Percentiles rank a stretch among this genome's conserved stretches.
Evolutionary conservation across 2,797 vertebrate genomes (phyloP).

Genomic region (Chelmon rostratus): DNA sequence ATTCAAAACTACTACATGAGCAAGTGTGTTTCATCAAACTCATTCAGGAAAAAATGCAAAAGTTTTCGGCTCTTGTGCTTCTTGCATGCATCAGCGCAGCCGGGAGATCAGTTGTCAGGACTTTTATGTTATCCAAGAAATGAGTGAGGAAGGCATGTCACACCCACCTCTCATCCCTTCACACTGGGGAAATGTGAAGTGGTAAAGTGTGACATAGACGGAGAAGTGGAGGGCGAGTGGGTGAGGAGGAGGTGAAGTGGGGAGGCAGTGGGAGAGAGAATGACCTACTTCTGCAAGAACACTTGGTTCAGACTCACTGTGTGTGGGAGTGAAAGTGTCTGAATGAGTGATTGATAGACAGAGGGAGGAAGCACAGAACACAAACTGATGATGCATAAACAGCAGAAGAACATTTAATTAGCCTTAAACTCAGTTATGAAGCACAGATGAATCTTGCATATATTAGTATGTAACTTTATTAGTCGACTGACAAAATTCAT

Average conservation of each 20-base stretch:
- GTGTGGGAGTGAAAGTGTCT: constrained; percentile 66
- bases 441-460: background rate
- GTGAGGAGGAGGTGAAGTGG: constrained; percentile 21
- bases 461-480: background rate
- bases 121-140: background rate
- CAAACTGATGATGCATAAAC: constrained; percentile 42
- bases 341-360: constrained; percentile 62
- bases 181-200: constrained; percentile 28
- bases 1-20: background rate
- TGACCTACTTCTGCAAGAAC: constrained; percentile 81
- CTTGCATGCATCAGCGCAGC: background rate
- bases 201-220: constrained; percentile 9
- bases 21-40: background rate
- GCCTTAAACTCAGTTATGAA: background rate
- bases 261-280: constrained; percentile 34
- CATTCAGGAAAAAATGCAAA: background rate
- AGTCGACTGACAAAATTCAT: background rate
- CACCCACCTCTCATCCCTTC: constrained; percentile 28
- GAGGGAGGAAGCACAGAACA: constrained; percentile 50
- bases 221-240: constrained; percentile 17
- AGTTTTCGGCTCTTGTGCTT: background rate
- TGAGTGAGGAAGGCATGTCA: background rate
- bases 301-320: constrained; percentile 64
- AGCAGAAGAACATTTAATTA: background rate
- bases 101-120: background rate